A percentile compares a stretch with the other conserved stretches of the same genome.
Conservation (phyloP, 2,888 invertebrate genomes). For the Diogma glabrata region DNA sequence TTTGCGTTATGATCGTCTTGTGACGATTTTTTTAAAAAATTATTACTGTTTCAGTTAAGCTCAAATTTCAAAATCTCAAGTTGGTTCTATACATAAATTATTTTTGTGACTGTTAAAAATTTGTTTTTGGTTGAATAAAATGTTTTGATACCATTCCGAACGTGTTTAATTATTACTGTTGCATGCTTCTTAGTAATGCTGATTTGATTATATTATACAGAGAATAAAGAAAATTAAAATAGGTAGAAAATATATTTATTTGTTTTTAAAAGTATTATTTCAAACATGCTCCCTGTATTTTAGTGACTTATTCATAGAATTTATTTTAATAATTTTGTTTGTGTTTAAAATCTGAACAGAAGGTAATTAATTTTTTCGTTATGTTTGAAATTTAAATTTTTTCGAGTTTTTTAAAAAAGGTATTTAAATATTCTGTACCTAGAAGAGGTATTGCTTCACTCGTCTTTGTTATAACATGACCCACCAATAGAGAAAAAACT, state of each 20-base stretch:
- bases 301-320: background rate
- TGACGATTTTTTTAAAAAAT: too few relatives aligned
- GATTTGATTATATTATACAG: background rate
- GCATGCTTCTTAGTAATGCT: too few relatives aligned
- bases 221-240: background rate
- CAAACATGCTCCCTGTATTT: constrained; percentile 10
- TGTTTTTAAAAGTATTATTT: constrained; percentile 12
- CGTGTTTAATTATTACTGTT: too few relatives aligned
- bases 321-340: constrained; percentile 7
- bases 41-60: too few relatives aligned
- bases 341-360: background rate
- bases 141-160: too few relatives aligned
- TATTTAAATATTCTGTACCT: constrained; percentile 48
- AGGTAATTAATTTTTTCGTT: constrained; percentile 8
- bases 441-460: constrained; percentile 98
- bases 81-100: too few relatives aligned
- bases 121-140: too few relatives aligned
- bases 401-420: constrained; percentile 7
- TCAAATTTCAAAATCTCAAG: too few relatives aligned
- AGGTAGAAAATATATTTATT: constrained; percentile 11
- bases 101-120: too few relatives aligned
- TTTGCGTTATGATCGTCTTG: too few relatives aligned
- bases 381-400: constrained; percentile 10
- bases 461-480: constrained; percentile 97
- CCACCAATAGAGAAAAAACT: constrained; percentile 98